These are phyloP conservation scores for Lichenostomus cassidix DNA, from an alignment of 2,113 vertebrate genomes.

Conservation along the genomic window DNA sequence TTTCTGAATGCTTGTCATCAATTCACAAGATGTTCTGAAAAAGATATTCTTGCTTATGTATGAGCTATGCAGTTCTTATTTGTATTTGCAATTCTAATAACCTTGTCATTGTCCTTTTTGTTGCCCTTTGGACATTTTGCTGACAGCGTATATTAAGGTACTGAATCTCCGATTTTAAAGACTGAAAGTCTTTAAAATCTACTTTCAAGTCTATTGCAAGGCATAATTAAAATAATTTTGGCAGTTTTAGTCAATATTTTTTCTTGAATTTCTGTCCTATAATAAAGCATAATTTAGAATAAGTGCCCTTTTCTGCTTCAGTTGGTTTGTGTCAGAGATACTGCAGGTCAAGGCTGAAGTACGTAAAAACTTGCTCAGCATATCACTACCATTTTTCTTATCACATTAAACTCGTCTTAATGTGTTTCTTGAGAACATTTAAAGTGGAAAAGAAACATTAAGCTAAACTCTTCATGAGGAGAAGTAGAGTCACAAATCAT, in stretches of 20 bases:
- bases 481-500: neutral
- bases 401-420: neutral
- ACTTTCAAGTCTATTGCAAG: neutral
- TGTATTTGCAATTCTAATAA: neutral
- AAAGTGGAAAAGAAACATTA: neutral
- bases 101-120: neutral
- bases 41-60: neutral
- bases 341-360: neutral
- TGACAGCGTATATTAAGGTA: neutral
- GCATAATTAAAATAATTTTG: neutral
- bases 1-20: neutral
- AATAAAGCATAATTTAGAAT: neutral
- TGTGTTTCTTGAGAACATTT: neutral
- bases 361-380: constrained; percentile 2
- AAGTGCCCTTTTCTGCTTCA: neutral
- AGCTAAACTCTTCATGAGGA: neutral
- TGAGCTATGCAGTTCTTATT: neutral
- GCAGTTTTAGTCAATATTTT: neutral
- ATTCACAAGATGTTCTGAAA: neutral
- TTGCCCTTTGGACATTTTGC: neutral
- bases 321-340: neutral
- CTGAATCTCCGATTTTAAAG: neutral
- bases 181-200: neutral
- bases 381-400: neutral
- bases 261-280: neutral